Percentiles rank a stretch among this genome's conserved stretches.
phyloP scores from a whole-genome alignment of 2,888 invertebrate genomes.

The Dilophus febrilis region DNA sequence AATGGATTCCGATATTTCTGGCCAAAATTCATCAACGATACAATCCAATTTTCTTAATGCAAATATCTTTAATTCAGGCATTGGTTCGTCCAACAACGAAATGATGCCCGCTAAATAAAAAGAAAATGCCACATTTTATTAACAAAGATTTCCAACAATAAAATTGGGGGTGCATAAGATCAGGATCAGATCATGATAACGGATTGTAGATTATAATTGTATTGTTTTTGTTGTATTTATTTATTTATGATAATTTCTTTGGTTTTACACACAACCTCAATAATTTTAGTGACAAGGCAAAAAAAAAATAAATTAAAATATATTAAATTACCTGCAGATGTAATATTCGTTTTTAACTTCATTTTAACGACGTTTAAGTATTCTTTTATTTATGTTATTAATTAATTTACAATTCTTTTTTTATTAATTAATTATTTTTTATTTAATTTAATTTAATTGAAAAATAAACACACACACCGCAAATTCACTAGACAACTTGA shows the following conservation, averaged over 20 bases:
- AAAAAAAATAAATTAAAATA: slow-evolving; percentile 4
- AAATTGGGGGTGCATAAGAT: slow-evolving; percentile 2
- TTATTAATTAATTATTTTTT: no score
- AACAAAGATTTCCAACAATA: slow-evolving; percentile 1
- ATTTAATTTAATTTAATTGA: no score
- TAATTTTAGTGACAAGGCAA: slow-evolving; percentile 4
- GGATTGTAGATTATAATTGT: slow-evolving; percentile 8
- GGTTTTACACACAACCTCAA: slow-evolving; percentile 4
- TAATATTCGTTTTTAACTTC: slow-evolving; percentile 38
- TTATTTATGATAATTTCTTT: slow-evolving; percentile 18
- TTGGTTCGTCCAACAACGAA: slow-evolving; percentile 86
- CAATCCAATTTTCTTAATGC: slow-evolving; percentile 82
- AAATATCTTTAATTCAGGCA: slow-evolving; percentile 83
- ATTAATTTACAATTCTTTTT: no score
- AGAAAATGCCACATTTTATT: slow-evolving; percentile 4
- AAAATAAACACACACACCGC: no score
- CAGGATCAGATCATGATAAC: not conserved
- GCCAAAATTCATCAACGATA: slow-evolving; percentile 97
- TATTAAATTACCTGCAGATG: slow-evolving; percentile 30
- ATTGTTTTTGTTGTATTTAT: slow-evolving; percentile 18
- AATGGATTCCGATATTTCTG: slow-evolving; percentile 94
- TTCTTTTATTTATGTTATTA: no score
- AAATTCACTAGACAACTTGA: no score
- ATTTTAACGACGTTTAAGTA: no score
- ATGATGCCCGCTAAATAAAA: slow-evolving; percentile 65